phyloP scores from a whole-genome alignment of 1,140 invertebrate genomes.

The Chelonus insularis region DNA sequence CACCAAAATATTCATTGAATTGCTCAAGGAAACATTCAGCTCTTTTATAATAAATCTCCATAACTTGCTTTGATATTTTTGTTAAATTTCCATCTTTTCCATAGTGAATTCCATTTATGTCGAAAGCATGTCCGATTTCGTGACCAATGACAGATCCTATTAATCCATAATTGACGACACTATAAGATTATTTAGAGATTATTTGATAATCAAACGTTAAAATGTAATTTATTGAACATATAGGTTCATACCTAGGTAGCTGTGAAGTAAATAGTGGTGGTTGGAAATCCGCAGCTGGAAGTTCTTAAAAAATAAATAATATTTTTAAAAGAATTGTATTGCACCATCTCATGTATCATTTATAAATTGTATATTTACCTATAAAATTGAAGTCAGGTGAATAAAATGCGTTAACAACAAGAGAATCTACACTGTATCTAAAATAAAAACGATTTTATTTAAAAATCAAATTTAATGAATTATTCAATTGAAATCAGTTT shows the following conservation, averaged over 20 bases:
- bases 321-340: no score
- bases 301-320: conserved; percentile 62
- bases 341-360: no score
- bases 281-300: conserved; percentile 71
- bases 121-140: conserved; percentile 66
- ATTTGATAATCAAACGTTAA: background rate
- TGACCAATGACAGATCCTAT: conserved; percentile 66
- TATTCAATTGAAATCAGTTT: no score
- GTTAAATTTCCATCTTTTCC: conserved; percentile 28
- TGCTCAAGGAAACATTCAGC: background rate
- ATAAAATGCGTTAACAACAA: no score
- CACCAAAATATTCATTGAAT: conserved; percentile 1
- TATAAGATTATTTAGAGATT: conserved; percentile 46
- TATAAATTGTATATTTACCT: no score
- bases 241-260: conserved; percentile 42
- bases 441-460: no score
- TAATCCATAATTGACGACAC: conserved; percentile 68
- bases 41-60: background rate
- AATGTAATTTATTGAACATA: conserved; percentile 12
- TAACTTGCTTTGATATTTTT: background rate
- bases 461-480: no score
- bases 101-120: conserved; percentile 50
- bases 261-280: conserved; percentile 63
- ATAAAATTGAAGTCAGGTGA: no score
- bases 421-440: no score